Percentiles rank a stretch among this genome's conserved stretches.
Conservation (phyloP, 2,888 invertebrate genomes). For the Amblyjoppa proteus region DNA sequence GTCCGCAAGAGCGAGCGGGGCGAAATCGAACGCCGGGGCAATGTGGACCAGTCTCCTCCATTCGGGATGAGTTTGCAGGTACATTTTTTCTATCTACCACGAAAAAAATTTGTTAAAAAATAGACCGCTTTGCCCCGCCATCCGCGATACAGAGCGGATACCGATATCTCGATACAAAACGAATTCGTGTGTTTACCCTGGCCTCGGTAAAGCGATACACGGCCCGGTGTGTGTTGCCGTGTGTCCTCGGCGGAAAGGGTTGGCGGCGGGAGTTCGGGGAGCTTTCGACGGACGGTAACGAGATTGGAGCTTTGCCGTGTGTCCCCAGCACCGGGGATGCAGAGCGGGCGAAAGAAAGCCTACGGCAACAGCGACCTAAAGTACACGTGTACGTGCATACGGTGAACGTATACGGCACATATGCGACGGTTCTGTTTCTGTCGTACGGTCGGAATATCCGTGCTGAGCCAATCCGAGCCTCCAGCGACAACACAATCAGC, state of each 20-base stretch:
- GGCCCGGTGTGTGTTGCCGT: background rate
- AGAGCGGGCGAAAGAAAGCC: constrained; percentile 49
- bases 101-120: constrained; percentile 8
- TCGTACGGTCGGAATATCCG: constrained; percentile 23
- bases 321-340: constrained; percentile 23
- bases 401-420: background rate
- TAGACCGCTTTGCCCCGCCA: background rate
- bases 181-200: constrained; percentile 60
- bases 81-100: too few species aligned
- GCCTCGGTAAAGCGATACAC: constrained; percentile 34
- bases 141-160: constrained; percentile 7
- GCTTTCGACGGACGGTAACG: constrained; percentile 49
- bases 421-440: constrained; percentile 34
- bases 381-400: background rate
- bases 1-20: background rate
- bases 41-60: too few species aligned
- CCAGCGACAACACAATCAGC: constrained; percentile 59
- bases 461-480: constrained; percentile 48
- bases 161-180: constrained; percentile 59
- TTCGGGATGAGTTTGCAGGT: too few species aligned
- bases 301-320: constrained; percentile 26
- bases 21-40: too few species aligned
- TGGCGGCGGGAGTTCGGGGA: constrained; percentile 36
- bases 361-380: constrained; percentile 52
- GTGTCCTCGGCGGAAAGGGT: background rate